Evolutionary conservation across 2,113 vertebrate genomes (phyloP).

Genomic region (Leptosomus discolor): DNA sequence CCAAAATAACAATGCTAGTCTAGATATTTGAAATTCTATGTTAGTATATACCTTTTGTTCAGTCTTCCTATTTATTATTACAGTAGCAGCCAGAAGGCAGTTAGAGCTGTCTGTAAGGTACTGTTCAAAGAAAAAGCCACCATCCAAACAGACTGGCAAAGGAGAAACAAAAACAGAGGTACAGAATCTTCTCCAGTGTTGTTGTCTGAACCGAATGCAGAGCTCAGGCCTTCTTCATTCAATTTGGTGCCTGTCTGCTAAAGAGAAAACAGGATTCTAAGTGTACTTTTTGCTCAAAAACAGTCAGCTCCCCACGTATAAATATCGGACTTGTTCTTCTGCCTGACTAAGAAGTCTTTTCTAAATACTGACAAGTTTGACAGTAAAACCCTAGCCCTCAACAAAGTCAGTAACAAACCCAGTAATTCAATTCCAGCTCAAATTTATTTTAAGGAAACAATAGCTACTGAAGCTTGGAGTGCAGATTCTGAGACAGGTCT

Average conservation of each 20-base stretch:
- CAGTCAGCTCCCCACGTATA: not conserved
- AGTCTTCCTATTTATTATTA: not conserved
- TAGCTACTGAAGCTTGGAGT: not conserved
- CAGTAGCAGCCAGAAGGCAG: not conserved
- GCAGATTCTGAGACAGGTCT: not conserved
- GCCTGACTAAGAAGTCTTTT: not conserved
- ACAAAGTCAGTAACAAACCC: not conserved
- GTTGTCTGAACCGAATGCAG: not conserved
- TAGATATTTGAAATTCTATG: not conserved
- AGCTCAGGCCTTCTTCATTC: not conserved
- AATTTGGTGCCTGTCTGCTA: not conserved
- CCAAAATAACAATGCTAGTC: not conserved
- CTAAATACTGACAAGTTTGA: not conserved
- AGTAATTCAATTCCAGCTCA: not conserved
- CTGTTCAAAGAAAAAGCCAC: not conserved
- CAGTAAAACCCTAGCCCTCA: not conserved
- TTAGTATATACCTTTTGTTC: not conserved
- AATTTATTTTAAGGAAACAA: not conserved
- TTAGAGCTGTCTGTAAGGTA: not conserved
- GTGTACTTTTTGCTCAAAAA: not conserved
- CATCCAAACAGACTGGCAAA: not conserved
- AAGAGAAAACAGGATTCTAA: not conserved
- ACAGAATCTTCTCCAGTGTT: not conserved
- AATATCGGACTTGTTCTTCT: not conserved
- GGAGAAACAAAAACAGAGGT: not conserved